These are phyloP conservation scores for Leiothrix lutea DNA, from an alignment of 2,113 vertebrate genomes.

Conservation along the genomic window DNA sequence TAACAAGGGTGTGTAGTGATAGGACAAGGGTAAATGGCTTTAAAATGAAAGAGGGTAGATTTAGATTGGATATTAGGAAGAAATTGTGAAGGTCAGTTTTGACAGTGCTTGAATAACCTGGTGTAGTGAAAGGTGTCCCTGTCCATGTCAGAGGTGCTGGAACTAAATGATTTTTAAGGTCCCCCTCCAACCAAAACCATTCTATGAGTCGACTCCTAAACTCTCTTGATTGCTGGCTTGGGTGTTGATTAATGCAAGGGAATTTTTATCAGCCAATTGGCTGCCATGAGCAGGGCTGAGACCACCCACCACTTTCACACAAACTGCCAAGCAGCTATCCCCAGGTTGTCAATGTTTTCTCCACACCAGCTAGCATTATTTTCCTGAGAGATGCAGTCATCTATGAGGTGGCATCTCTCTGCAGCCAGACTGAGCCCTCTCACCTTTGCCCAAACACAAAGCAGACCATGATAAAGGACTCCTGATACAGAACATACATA, in stretches of 20 bases:
- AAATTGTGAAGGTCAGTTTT: not conserved
- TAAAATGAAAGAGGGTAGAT: not conserved
- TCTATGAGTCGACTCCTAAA: not conserved
- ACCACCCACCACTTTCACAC: not conserved
- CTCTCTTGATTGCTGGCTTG: not conserved
- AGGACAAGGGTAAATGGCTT: not conserved
- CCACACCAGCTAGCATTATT: not conserved
- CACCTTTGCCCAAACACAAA: rapidly evolving
- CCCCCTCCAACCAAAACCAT: not conserved
- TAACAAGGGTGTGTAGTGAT: not conserved
- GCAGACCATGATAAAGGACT: not conserved
- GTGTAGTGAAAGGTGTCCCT: not conserved
- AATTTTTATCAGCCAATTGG: conserved; percentile 9
- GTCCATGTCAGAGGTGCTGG: not conserved
- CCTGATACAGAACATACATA: not conserved
- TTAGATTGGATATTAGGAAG: not conserved
- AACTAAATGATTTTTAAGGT: not conserved
- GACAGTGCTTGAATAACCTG: not conserved
- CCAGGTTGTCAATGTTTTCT: not conserved
- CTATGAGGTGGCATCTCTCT: not conserved
- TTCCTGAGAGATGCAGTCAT: not conserved
- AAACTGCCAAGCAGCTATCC: not conserved
- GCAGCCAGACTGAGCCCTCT: not conserved
- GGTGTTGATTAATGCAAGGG: not conserved
- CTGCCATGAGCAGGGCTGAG: not conserved